These are phyloP conservation scores for Oxyteleia sp. DNA, from an alignment of 2,888 invertebrate genomes.

Conservation along the genomic window DNA sequence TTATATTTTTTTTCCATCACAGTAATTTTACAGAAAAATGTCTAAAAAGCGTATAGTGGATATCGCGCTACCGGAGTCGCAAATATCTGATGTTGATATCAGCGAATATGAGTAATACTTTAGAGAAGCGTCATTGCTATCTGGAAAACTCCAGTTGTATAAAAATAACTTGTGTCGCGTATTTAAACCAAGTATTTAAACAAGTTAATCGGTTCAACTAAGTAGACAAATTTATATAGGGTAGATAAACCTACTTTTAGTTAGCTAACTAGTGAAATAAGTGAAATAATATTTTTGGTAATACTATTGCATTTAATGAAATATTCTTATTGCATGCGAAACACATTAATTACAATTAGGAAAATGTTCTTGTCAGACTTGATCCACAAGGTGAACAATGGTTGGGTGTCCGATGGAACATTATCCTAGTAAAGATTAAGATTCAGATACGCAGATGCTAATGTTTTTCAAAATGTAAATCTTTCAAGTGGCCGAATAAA, in stretches of 20 bases:
- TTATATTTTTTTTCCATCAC: too few species aligned
- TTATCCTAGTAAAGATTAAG: slow-evolving; percentile 3
- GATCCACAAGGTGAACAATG: not conserved
- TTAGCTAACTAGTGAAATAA: too few species aligned
- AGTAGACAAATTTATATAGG: not conserved
- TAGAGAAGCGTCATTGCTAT: too few species aligned
- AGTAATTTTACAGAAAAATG: too few species aligned
- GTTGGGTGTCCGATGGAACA: slow-evolving; percentile 13
- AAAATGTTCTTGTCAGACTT: slow-evolving; percentile 3
- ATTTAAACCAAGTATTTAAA: too few species aligned
- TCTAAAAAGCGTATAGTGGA: too few species aligned
- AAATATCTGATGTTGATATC: too few species aligned
- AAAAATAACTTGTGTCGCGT: too few species aligned
- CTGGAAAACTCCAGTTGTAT: too few species aligned
- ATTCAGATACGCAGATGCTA: slow-evolving; percentile 5
- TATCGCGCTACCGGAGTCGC: too few species aligned
- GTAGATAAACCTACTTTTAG: not conserved
- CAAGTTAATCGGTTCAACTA: not conserved
- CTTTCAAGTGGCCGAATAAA: slow-evolving; percentile 27
- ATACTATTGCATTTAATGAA: not conserved
- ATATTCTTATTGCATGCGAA: not conserved
- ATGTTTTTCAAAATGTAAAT: slow-evolving; percentile 10
- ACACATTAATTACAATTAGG: slow-evolving; percentile 6
- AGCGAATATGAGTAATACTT: too few species aligned
- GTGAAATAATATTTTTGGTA: not conserved